Base-by-base conservation (phyloP, 1,140 invertebrate genomes). In the Drosophila pandora region DNA sequence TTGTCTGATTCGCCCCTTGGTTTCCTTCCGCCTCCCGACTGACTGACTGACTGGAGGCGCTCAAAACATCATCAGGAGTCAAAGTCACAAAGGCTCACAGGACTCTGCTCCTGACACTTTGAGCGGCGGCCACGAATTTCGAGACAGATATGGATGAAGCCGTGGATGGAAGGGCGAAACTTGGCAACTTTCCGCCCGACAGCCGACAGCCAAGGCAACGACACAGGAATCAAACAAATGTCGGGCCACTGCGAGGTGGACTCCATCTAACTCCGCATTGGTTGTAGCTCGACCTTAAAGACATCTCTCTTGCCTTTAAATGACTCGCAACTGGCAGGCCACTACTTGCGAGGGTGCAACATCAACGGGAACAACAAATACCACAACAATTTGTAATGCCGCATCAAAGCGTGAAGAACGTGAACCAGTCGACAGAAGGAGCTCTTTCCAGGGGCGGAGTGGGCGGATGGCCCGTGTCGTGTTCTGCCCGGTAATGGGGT, bases 301-400 rank as follows among this genome's bases (percentile, higher is more conserved):
- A 28, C 25, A 28, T 6, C 25, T 28, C 25, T 28, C 7, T 6
- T 6, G 25, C 25, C 25, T 28, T 28, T 28, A 28, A 28, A 6
- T 28, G 0, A 28, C 25, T 28, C 25, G 25, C 5, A 6, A 28
- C 25, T 28, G 25, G 25, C 25, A 6, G 5, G 25, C 34, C 52
- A 69, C 65, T 69, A 69, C 68, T 69, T 69, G 65, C 65, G 63
- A 69, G 65, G 65, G 65, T 69, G 65, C 65, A 69, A 52, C 49
- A 10, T 34, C 32, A 30, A 37, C 49, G 64, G 49, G 49, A 68
- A 67, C 65, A 69, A 68, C 65, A 68, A 69, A 69, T 69, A 68
- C 65, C 67, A 71, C 68, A 71, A 70, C 67, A 72, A 70, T 71
- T 71, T 69, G 65, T 69, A 69, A 69, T 69, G 65, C 65, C 65